Conservation (phyloP, 2,888 invertebrate genomes). For the Dynastes hyllus region DNA sequence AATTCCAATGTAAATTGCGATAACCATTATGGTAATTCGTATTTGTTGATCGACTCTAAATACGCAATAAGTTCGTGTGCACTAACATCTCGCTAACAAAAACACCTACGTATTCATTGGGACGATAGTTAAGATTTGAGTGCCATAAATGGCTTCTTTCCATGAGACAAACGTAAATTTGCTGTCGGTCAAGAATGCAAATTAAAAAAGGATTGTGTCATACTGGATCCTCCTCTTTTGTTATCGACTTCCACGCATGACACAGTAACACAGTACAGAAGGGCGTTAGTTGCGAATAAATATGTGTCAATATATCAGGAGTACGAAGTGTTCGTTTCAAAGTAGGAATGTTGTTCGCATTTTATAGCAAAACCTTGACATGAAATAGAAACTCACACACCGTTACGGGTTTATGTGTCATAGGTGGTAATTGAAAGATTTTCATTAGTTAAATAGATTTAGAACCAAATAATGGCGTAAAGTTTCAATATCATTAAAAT, state of each 20-base stretch:
- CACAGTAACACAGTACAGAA: conserved; percentile 42
- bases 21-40: conserved; percentile 40
- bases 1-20: conserved; percentile 30
- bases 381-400: background rate
- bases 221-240: background rate
- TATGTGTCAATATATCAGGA: conserved; percentile 30
- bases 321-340: conserved; percentile 15
- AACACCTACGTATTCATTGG: background rate
- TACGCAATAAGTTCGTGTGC: background rate
- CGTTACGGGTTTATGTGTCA: background rate
- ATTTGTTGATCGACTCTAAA: conserved; percentile 20
- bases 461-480: too few species aligned
- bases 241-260: conserved; percentile 38
- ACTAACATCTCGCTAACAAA: background rate
- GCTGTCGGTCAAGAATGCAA: too few species aligned
- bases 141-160: background rate
- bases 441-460: too few species aligned
- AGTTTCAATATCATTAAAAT: too few species aligned
- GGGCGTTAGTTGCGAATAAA: conserved; percentile 45
- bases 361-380: conserved; percentile 12
- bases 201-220: background rate
- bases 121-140: background rate
- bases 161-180: background rate
- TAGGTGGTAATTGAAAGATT: background rate
- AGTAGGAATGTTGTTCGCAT: conserved; percentile 16